A percentile compares a stretch with the other conserved stretches of the same genome.
Evolutionary conservation across 2,797 vertebrate species (phyloP).

Genomic region (Falco columbarius): DNA sequence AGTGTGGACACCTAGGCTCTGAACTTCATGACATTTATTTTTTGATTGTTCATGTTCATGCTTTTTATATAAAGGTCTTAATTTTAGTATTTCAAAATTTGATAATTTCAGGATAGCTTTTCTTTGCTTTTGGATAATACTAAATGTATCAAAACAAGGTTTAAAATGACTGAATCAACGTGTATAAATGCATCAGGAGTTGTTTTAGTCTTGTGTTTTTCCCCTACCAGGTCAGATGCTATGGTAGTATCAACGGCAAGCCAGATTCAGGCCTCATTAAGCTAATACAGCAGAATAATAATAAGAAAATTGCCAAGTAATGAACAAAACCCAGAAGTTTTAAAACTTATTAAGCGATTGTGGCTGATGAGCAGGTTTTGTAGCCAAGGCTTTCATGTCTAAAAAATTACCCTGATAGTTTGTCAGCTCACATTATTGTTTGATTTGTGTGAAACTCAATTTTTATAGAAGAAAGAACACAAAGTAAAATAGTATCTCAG

Average conservation of each 20-base stretch:
- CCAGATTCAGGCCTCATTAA: not conserved
- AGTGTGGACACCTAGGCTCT: not conserved
- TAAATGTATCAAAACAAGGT: not conserved
- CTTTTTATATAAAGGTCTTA: not conserved
- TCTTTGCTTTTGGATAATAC: not conserved
- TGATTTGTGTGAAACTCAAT: not conserved
- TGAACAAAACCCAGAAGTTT: slow-evolving; percentile 6
- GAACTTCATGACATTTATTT: not conserved
- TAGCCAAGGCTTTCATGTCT: slow-evolving; percentile 7
- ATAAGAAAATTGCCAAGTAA: slow-evolving; percentile 41
- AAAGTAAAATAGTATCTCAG: not conserved
- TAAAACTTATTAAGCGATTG: not conserved
- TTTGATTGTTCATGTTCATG: not conserved
- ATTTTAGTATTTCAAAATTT: not conserved
- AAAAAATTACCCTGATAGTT: not conserved
- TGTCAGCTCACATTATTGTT: not conserved
- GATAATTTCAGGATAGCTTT: not conserved
- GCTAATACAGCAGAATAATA: not conserved
- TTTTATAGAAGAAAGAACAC: not conserved
- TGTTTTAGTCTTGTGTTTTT: not conserved
- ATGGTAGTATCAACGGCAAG: not conserved
- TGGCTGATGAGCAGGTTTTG: not conserved
- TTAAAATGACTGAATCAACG: not conserved
- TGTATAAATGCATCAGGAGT: not conserved
- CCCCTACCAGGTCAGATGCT: not conserved